Base-by-base conservation (phyloP, 2,797 vertebrate species). In the Neostethus bicornis region DNA sequence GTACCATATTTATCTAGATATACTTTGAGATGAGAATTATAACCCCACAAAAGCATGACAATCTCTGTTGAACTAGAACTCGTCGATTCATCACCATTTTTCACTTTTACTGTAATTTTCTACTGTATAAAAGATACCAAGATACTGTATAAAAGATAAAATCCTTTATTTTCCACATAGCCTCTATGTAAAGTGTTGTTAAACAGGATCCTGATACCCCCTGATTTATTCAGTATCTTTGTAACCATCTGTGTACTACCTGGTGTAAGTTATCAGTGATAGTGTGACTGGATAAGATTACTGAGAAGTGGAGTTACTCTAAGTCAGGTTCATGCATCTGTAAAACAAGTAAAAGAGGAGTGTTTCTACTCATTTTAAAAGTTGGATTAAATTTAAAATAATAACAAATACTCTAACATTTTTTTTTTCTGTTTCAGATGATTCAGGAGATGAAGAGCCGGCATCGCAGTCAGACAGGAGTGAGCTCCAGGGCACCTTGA, bases 371-470 rank as follows among this genome's bases (percentile, higher is more conserved):
- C 45, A 20, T 29, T 45, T 29, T n/a, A 11, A 41, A 28, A 51
- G 4, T 20, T 13, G 1, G 5, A 29, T 7, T 32, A 38, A 41
- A 29, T 10, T 13, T 5, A 49, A 12, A 12, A n/a, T 48, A 43
- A 16, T 4, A 20, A 26, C 7, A 25, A 25, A 46, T 8, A 24
- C 1, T 34, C 7, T 17, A 21, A 21, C 12, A n/a, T 29, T 5
- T 82, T 43, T 73, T 43, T 29, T 58, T 35, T 79, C 1, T 13
- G 9, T 73, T 79, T 32, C 87, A 99, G 97, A 99, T 94, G 97
- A 99, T 90, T 99, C 96, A 0, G 96, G 95, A 1, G 96, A 98
- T 1, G 97, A 98, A 81, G 95, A 96, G 70, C 90, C 94, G 1
- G 81, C 93, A 26, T 91, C 95, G 5, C 96, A 94, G 81, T 92